phyloP scores from a whole-genome alignment of 2,888 invertebrate species.

The Agrilus biguttatus region DNA sequence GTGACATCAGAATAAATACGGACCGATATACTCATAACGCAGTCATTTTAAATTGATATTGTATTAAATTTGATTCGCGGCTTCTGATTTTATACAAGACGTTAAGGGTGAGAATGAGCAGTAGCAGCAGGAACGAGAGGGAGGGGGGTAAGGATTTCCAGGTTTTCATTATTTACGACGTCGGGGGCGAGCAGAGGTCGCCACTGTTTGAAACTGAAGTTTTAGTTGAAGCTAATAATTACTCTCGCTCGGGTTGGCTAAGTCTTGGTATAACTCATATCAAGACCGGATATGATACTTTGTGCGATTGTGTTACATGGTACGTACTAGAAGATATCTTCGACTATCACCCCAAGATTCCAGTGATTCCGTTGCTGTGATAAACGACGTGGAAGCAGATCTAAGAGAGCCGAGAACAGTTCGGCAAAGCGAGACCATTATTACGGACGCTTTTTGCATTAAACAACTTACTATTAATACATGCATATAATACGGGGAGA shows the following conservation, averaged over 20 bases:
- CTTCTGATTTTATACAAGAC: too few relatives aligned
- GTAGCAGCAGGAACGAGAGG: too few relatives aligned
- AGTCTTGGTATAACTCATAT: slow-evolving; percentile 19
- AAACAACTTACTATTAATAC: too few relatives aligned
- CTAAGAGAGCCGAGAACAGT: too few relatives aligned
- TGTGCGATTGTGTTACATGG: slow-evolving; percentile 17
- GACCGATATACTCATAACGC: too few relatives aligned
- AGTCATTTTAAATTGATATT: too few relatives aligned
- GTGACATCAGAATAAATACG: too few relatives aligned
- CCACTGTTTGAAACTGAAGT: slow-evolving; percentile 20
- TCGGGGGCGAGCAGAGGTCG: slow-evolving; percentile 23
- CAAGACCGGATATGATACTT: slow-evolving; percentile 14
- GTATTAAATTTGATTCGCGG: too few relatives aligned
- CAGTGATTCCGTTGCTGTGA: slow-evolving; percentile 1
- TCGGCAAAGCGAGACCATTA: too few relatives aligned
- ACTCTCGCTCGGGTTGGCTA: slow-evolving; percentile 16
- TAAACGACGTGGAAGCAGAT: too few relatives aligned
- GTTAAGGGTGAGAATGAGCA: slow-evolving; percentile 1
- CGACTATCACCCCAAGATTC: slow-evolving; percentile 9
- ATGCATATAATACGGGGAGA: too few relatives aligned
- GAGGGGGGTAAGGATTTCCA: slow-evolving; percentile 15
- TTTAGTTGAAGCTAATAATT: slow-evolving; percentile 24
- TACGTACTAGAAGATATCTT: slow-evolving; percentile 15
- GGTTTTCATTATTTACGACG: slow-evolving; percentile 25
- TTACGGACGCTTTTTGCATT: too few relatives aligned